Evolutionary conservation across 2,888 invertebrate species (phyloP).

Genomic region (Anoplius nigerrimus): DNA sequence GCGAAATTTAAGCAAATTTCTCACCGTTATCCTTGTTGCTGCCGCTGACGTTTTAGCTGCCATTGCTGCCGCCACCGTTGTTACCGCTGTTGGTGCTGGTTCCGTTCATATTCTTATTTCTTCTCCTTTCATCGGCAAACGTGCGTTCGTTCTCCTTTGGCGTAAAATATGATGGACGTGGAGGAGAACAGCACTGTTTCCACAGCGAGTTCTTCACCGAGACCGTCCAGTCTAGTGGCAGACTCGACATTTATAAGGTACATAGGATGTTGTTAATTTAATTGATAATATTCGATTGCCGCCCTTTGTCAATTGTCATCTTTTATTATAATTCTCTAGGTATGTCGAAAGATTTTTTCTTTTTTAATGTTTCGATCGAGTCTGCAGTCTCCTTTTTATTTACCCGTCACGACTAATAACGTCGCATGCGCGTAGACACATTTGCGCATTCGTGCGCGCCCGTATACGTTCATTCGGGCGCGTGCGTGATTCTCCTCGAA

Average conservation of each 20-base stretch:
- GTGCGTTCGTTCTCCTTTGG: constrained; percentile 44
- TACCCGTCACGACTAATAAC: too few species aligned
- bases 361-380: too few species aligned
- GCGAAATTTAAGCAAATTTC: constrained; percentile 26
- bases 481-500: too few species aligned
- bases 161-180: constrained; percentile 74
- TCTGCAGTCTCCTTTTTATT: too few species aligned
- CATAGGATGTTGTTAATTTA: constrained; percentile 12
- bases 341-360: too few species aligned
- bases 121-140: constrained; percentile 8
- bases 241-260: constrained; percentile 73
- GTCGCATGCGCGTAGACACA: too few species aligned
- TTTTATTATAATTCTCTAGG: too few species aligned
- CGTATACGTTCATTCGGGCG: too few species aligned
- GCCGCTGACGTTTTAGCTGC: constrained; percentile 17
- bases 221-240: constrained; percentile 71
- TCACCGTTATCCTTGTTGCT: not conserved
- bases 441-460: too few species aligned
- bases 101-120: constrained; percentile 19
- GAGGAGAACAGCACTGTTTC: constrained; percentile 72
- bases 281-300: too few species aligned
- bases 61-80: constrained; percentile 21
- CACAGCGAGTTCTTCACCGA: constrained; percentile 72
- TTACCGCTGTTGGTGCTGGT: constrained; percentile 18
- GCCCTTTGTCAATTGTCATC: too few species aligned